phyloP scores from a whole-genome alignment of 1,140 invertebrate genomes.

The Lepidotrigona ventralis region DNA sequence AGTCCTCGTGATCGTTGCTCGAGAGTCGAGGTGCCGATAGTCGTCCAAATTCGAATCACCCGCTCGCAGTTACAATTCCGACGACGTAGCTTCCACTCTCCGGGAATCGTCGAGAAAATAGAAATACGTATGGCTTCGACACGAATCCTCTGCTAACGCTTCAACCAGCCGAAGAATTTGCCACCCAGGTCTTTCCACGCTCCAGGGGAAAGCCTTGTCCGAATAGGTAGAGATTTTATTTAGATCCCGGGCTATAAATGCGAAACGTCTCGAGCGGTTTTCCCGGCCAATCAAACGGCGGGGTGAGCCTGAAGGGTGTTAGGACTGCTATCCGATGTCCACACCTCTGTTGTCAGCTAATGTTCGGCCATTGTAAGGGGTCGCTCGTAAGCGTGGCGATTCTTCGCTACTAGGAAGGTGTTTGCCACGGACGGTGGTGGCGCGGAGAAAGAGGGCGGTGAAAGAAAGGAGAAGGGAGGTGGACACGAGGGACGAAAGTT shows the following conservation, averaged over 20 bases:
- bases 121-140: background rate
- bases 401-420: conserved; percentile 56
- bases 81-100: background rate
- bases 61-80: background rate
- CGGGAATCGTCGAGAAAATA: background rate
- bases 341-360: conserved; percentile 79
- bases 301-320: conserved; percentile 56
- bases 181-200: conserved; percentile 1
- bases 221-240: conserved; percentile 76
- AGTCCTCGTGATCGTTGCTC: background rate
- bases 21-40: background rate
- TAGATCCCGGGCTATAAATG: conserved; percentile 79
- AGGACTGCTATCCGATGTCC: conserved; percentile 74
- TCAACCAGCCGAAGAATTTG: conserved; percentile 34
- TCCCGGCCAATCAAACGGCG: conserved; percentile 63
- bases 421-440: conserved; percentile 27
- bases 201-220: conserved; percentile 70
- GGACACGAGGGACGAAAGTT: conserved; percentile 43
- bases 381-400: conserved; percentile 69
- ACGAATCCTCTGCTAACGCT: background rate
- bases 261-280: conserved; percentile 66
- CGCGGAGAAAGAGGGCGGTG: conserved; percentile 20
- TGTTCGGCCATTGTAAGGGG: conserved; percentile 73
- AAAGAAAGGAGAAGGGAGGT: background rate
- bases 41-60: background rate